Percentiles rank a stretch among this genome's conserved stretches.
Conservation (phyloP, 2,113 vertebrate species). For the Motacilla tschutschensis region DNA sequence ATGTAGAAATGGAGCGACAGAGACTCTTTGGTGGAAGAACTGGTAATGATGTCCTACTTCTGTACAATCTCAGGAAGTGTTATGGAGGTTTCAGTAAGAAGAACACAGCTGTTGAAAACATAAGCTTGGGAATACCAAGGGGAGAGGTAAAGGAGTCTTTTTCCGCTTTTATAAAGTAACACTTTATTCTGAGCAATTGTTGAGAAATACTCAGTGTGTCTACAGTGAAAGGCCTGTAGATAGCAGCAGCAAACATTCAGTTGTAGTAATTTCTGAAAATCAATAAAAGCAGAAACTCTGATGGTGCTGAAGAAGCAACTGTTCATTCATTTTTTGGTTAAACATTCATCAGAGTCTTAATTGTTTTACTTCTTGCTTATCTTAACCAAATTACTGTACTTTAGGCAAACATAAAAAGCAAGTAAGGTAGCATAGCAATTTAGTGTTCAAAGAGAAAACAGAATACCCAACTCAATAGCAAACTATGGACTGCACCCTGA, state of each 20-base stretch:
- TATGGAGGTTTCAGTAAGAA: conserved; percentile 46
- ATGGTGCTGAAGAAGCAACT: neutral
- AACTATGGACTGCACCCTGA: neutral
- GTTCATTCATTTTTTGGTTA: neutral
- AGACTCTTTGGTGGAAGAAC: conserved; percentile 62
- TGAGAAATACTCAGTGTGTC: neutral
- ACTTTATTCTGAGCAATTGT: neutral
- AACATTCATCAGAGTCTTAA: neutral
- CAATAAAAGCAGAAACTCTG: neutral
- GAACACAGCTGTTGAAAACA: conserved; percentile 56
- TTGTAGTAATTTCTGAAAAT: neutral
- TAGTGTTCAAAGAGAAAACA: neutral
- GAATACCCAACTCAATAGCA: neutral
- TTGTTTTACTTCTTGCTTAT: neutral
- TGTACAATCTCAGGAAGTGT: conserved; percentile 66
- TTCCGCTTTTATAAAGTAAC: neutral
- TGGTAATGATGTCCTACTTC: conserved; percentile 59
- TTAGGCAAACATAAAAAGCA: neutral
- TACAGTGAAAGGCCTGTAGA: neutral
- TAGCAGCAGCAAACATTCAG: neutral
- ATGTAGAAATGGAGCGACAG: conserved; percentile 65
- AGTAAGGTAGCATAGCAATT: neutral
- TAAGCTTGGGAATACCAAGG: conserved; percentile 67
- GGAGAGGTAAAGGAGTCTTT: conserved; percentile 67
- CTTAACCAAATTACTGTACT: neutral